Percentiles rank a stretch among this genome's conserved stretches.
These are phyloP conservation scores for Percina caprodes DNA, from an alignment of 2,113 vertebrate species.

Conservation along the genomic window DNA sequence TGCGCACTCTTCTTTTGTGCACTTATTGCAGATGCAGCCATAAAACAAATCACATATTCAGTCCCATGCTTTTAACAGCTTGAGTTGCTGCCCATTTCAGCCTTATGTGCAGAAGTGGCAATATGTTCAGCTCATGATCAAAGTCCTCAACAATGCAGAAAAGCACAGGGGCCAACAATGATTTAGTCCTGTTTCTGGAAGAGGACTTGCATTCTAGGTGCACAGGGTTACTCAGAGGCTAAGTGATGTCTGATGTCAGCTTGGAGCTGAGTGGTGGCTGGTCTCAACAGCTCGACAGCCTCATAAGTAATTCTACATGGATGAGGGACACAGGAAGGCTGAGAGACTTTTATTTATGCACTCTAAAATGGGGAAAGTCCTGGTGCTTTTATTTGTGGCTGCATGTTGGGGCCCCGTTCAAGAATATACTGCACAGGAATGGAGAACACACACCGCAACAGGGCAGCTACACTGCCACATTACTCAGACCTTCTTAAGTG, in stretches of 20 bases:
- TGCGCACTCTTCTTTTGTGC: constrained; percentile 13
- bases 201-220: constrained; percentile 64
- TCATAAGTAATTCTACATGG: constrained; percentile 63
- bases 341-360: constrained; percentile 65
- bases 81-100: constrained; percentile 38
- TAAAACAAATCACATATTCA: constrained; percentile 58
- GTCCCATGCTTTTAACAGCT: constrained; percentile 39
- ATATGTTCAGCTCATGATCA: constrained; percentile 57
- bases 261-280: constrained; percentile 50
- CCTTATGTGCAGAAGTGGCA: constrained; percentile 59
- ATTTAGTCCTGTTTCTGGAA: constrained; percentile 67
- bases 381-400: constrained; percentile 54
- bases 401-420: constrained; percentile 40
- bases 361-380: constrained; percentile 34
- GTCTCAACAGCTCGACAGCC: constrained; percentile 66
- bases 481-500: neutral
- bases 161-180: constrained; percentile 44
- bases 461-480: neutral
- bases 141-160: constrained; percentile 62
- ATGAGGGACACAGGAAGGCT: constrained; percentile 55
- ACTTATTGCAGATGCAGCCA: constrained; percentile 42
- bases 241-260: constrained; percentile 63
- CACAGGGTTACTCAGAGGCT: constrained; percentile 62
- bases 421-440: constrained; percentile 17
- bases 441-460: constrained; percentile 10